Evolutionary conservation across 1,140 invertebrate species (phyloP).

Genomic region (Drosophila arizonae): DNA sequence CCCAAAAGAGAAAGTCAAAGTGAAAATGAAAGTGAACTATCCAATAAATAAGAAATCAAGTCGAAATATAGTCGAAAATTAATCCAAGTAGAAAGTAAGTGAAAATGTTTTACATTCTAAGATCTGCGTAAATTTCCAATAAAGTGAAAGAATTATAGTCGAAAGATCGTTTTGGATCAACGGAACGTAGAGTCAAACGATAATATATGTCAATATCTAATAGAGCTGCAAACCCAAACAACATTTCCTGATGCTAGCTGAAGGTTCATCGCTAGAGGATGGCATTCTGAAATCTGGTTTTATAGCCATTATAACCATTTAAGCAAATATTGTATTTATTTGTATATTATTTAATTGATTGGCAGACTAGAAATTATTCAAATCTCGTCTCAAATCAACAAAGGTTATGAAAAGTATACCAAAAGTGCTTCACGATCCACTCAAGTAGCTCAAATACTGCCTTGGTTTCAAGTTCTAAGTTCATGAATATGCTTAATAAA

Average conservation of each 20-base stretch:
- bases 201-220: slow-evolving; percentile 13
- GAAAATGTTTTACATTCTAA: slow-evolving; percentile 72
- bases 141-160: slow-evolving; percentile 32
- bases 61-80: slow-evolving; percentile 7
- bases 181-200: slow-evolving; percentile 31
- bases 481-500: too few species aligned
- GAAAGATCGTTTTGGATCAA: slow-evolving; percentile 19
- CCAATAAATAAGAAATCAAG: too few species aligned
- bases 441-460: too few species aligned
- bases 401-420: too few species aligned
- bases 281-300: neutral
- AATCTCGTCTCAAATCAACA: too few species aligned
- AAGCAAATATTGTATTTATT: too few species aligned
- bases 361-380: too few species aligned
- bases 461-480: too few species aligned
- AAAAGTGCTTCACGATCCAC: too few species aligned
- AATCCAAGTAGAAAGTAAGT: slow-evolving; percentile 67
- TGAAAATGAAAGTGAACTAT: slow-evolving; percentile 18
- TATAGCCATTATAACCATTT: too few species aligned
- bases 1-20: slow-evolving; percentile 9
- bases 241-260: neutral
- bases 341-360: too few species aligned
- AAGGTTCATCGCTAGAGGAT: neutral
- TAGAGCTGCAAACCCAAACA: neutral
- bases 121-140: slow-evolving; percentile 55